Percentiles rank a stretch among this genome's conserved stretches.
Evolutionary conservation across 2,797 vertebrate genomes (phyloP).

Genomic region (Orientallactaga sibirica): DNA sequence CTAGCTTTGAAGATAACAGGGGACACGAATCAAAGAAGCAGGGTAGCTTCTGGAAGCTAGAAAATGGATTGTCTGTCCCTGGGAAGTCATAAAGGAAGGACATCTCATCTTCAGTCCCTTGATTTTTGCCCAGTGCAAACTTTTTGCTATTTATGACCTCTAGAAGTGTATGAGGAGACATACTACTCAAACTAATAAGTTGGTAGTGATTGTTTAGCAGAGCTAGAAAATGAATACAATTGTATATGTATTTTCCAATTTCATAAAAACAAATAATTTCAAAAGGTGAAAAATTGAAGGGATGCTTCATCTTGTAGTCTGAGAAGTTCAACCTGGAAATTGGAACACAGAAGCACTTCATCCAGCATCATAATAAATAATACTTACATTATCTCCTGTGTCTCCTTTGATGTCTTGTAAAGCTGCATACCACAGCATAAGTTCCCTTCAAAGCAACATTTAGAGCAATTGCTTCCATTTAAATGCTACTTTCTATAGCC

Average conservation of each 20-base stretch:
- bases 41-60: neutral
- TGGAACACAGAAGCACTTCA: neutral
- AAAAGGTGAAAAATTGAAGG: conserved; percentile 32
- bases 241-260: neutral
- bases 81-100: neutral
- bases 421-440: neutral
- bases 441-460: conserved; percentile 62
- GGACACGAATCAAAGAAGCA: neutral
- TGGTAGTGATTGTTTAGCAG: neutral
- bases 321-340: conserved; percentile 27
- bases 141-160: neutral
- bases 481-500: conserved; percentile 66
- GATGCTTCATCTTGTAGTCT: neutral
- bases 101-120: neutral
- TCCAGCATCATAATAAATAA: neutral
- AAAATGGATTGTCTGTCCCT: neutral
- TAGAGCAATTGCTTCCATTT: conserved; percentile 49
- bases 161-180: neutral
- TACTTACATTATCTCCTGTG: neutral
- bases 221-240: neutral
- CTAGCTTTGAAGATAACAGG: neutral
- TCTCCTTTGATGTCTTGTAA: neutral
- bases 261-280: neutral
- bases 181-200: neutral
- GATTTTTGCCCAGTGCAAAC: neutral